Evolutionary conservation across 23 tunicate genomes (phyloP).

Genomic region (Halocynthia aurantium): DNA sequence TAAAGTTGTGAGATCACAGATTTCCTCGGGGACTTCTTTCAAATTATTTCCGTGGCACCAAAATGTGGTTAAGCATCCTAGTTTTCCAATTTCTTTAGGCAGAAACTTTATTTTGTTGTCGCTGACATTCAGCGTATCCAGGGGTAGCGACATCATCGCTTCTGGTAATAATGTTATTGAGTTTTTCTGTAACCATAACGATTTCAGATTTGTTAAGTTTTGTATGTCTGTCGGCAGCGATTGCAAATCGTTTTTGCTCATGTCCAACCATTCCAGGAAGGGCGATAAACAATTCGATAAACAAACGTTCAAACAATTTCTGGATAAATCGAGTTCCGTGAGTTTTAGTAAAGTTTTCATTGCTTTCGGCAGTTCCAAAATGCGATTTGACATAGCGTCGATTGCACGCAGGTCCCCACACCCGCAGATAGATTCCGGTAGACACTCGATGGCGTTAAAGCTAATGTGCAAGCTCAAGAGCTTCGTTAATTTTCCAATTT

Average conservation of each 20-base stretch:
- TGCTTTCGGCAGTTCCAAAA: not conserved
- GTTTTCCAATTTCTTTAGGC: not conserved
- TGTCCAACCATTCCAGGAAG: not conserved
- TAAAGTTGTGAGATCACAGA: not conserved
- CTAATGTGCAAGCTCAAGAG: not conserved
- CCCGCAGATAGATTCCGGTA: conserved; percentile 2
- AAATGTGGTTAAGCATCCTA: not conserved
- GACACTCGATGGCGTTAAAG: not conserved
- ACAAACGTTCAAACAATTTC: not conserved
- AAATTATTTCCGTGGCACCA: conserved; percentile 1
- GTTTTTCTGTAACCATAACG: conserved; percentile 5
- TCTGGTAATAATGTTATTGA: not conserved
- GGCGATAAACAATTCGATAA: not conserved
- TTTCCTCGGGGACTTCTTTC: not conserved
- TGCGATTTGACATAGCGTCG: not conserved
- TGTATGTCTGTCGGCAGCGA: not conserved
- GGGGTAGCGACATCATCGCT: not conserved
- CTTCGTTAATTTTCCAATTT: conserved; percentile 4
- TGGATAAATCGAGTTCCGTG: not conserved
- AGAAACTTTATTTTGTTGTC: not conserved
- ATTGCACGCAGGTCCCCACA: not conserved
- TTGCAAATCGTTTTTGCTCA: not conserved
- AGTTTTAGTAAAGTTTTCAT: not conserved
- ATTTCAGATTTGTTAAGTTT: not conserved
- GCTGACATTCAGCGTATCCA: conserved; percentile 3